Conservation (phyloP, 2,888 invertebrate genomes). For the Pinctada fucata region DNA sequence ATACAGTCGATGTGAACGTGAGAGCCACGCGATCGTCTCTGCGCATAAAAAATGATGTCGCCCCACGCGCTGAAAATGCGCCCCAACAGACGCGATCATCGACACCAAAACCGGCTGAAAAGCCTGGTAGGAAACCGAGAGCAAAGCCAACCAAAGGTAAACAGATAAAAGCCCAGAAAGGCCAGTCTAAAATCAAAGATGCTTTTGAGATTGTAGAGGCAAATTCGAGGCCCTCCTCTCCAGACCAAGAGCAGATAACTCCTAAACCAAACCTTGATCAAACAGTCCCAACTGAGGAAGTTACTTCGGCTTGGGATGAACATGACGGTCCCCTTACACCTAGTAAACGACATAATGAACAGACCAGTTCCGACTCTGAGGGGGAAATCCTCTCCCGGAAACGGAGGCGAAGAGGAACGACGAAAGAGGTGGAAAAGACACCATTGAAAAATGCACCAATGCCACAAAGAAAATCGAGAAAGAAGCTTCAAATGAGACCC, state of each 20-base stretch:
- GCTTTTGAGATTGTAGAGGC: slow-evolving; percentile 34
- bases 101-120: slow-evolving; percentile 35
- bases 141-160: slow-evolving; percentile 42
- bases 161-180: slow-evolving; percentile 1
- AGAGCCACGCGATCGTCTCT: slow-evolving; percentile 17
- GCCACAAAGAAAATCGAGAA: slow-evolving; percentile 38
- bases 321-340: slow-evolving; percentile 52
- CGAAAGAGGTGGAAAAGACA: slow-evolving; percentile 9
- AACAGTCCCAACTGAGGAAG: slow-evolving; percentile 40
- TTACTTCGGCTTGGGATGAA: slow-evolving; percentile 62
- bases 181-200: slow-evolving; percentile 31
- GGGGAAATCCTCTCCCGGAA: slow-evolving; percentile 22
- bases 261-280: not conserved
- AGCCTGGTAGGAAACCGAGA: slow-evolving; percentile 30
- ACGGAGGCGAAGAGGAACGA: slow-evolving; percentile 27
- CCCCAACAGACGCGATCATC: slow-evolving; percentile 10
- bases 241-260: not conserved
- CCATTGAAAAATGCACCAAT: slow-evolving; percentile 21
- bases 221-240: slow-evolving; percentile 32
- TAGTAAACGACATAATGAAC: slow-evolving; percentile 33
- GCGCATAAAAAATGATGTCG: not conserved
- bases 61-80: slow-evolving; percentile 19
- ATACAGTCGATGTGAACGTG: slow-evolving; percentile 38
- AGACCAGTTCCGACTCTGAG: slow-evolving; percentile 16
- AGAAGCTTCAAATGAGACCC: slow-evolving; percentile 42